These are phyloP conservation scores for Leptopilina myrica DNA, from an alignment of 2,888 invertebrate species.

Conservation along the genomic window DNA sequence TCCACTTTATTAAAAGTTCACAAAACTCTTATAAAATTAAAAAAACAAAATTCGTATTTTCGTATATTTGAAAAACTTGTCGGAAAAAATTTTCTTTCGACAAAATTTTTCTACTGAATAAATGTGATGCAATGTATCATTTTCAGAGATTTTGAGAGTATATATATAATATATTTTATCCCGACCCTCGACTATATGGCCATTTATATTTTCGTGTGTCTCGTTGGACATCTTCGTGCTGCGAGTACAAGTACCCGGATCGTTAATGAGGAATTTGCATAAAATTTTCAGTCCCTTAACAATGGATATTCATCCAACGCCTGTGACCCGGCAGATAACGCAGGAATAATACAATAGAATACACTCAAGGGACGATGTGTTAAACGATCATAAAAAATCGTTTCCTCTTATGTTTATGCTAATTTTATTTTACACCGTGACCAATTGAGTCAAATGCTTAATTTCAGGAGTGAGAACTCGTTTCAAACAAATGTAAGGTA, in stretches of 20 bases:
- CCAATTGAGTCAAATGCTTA: slow-evolving; percentile 62
- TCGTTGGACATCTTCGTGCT: slow-evolving; percentile 5
- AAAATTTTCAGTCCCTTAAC: slow-evolving; percentile 68
- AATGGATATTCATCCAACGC: slow-evolving; percentile 71
- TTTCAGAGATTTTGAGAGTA: too few relatives aligned
- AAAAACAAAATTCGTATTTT: too few relatives aligned
- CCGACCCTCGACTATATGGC: neutral
- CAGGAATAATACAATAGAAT: slow-evolving; percentile 62
- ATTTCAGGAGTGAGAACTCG: slow-evolving; percentile 3
- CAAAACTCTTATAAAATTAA: too few relatives aligned
- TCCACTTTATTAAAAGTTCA: too few relatives aligned
- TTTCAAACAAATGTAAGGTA: neutral
- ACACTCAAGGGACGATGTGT: slow-evolving; percentile 50
- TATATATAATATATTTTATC: slow-evolving; percentile 18
- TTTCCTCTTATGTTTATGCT: slow-evolving; percentile 69
- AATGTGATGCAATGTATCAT: too few relatives aligned
- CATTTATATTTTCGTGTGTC: slow-evolving; percentile 7
- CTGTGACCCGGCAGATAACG: slow-evolving; percentile 76
- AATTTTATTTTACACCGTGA: slow-evolving; percentile 70
- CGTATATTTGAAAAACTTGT: too few relatives aligned
- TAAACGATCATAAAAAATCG: slow-evolving; percentile 67
- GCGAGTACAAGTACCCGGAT: neutral
- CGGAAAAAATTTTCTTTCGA: too few relatives aligned
- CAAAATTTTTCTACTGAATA: too few relatives aligned
- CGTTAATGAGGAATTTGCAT: slow-evolving; percentile 36